Evolutionary conservation across 2,113 vertebrate species (phyloP).

Genomic region (Procapra przewalskii): DNA sequence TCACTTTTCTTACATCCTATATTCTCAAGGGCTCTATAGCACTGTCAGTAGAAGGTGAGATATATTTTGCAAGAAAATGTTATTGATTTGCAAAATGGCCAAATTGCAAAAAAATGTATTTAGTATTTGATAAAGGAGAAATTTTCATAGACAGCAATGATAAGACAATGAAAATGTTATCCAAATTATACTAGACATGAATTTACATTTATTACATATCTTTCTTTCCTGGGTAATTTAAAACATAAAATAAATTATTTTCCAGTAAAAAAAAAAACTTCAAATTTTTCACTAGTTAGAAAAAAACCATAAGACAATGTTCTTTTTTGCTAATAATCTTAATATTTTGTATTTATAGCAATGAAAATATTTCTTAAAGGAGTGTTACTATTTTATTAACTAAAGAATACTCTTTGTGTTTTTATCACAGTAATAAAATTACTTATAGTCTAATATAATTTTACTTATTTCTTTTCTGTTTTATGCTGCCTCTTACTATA

Average conservation of each 20-base stretch:
- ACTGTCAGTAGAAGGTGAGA: neutral
- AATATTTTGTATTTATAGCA: neutral
- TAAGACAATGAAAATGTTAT: neutral
- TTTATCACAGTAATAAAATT: neutral
- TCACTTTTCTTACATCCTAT: neutral
- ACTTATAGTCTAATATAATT: neutral
- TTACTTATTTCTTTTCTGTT: neutral
- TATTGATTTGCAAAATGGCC: neutral
- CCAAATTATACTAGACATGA: neutral
- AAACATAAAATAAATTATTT: neutral
- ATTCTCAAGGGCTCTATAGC: neutral
- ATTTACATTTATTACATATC: neutral
- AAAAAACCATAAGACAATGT: neutral
- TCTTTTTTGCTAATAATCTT: neutral
- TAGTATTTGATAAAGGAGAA: neutral
- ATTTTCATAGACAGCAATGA: neutral
- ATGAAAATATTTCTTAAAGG: neutral
- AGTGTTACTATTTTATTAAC: neutral
- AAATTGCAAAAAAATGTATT: neutral
- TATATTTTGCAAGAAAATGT: neutral
- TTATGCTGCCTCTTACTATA: neutral
- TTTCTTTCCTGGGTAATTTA: neutral
- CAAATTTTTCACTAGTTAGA: neutral
- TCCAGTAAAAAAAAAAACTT: neutral
- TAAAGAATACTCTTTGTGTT: neutral